These are phyloP conservation scores for Sminthurides aquaticus DNA, from an alignment of 2,888 invertebrate genomes.

Conservation along the genomic window DNA sequence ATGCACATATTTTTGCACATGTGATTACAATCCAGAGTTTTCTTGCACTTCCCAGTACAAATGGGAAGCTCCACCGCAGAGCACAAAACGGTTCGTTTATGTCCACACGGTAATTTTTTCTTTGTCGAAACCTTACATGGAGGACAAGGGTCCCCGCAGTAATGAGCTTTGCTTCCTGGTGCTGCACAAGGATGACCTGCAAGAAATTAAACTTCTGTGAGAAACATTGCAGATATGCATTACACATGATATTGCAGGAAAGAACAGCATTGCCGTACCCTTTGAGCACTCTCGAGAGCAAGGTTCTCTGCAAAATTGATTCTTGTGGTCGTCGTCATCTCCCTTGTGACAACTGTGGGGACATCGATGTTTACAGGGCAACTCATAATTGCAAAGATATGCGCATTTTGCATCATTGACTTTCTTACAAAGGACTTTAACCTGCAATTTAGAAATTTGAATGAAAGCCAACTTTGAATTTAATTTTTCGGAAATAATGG, in stretches of 20 bases:
- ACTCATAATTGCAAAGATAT: conserved; percentile 51
- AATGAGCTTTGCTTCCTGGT: conserved; percentile 18
- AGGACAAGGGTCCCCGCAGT: conserved; percentile 25
- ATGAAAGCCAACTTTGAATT: no score
- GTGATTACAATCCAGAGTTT: neutral
- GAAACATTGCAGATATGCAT: no score
- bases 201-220: no score
- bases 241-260: no score
- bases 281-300: conserved; percentile 25
- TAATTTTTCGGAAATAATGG: no score
- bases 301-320: conserved; percentile 27
- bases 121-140: conserved; percentile 32
- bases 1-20: no score
- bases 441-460: no score
- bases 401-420: no score
- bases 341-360: conserved; percentile 21
- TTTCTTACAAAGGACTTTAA: conserved; percentile 58
- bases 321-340: no score
- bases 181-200: conserved; percentile 28
- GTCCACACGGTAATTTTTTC: conserved; percentile 42
- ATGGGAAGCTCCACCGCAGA: neutral
- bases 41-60: conserved; percentile 10
- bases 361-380: conserved; percentile 47
- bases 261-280: conserved; percentile 1
- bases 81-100: conserved; percentile 35